Evolutionary conservation across 1,140 invertebrate species (phyloP).

Genomic region (Drosophila fuyamai): DNA sequence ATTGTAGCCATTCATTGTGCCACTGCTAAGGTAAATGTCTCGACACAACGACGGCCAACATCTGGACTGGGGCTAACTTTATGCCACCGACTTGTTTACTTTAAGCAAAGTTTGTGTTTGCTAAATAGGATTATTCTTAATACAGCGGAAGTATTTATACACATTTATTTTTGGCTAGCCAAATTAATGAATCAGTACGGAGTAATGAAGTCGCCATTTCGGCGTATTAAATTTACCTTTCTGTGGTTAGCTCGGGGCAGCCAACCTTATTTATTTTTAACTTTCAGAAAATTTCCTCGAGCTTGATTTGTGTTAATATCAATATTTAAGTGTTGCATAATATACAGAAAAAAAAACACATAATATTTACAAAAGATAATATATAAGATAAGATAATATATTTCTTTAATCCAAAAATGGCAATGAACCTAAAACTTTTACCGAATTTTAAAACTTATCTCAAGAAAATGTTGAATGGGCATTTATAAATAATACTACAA

Average conservation of each 20-base stretch:
- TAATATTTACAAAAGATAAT: too few relatives aligned
- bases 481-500: too few relatives aligned
- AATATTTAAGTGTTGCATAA: too few relatives aligned
- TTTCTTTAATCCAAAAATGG: too few relatives aligned
- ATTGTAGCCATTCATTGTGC: conserved; percentile 36
- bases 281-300: too few relatives aligned
- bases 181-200: not conserved
- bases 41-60: conserved; percentile 12
- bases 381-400: too few relatives aligned
- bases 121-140: conserved; percentile 32
- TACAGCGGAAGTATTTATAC: conserved; percentile 17
- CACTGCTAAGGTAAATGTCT: conserved; percentile 38
- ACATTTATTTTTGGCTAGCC: conserved; percentile 14
- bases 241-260: not conserved
- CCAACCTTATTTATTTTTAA: not conserved
- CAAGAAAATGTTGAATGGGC: too few relatives aligned
- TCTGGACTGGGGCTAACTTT: conserved; percentile 1
- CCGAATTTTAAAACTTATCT: too few relatives aligned
- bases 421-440: too few relatives aligned
- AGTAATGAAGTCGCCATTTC: not conserved
- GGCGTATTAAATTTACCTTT: not conserved
- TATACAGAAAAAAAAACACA: too few relatives aligned
- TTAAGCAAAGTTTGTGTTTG: conserved; percentile 19
- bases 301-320: too few relatives aligned
- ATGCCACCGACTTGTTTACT: conserved; percentile 14